Base-by-base conservation (phyloP, 2,888 invertebrate species). In the Spialia ferax region DNA sequence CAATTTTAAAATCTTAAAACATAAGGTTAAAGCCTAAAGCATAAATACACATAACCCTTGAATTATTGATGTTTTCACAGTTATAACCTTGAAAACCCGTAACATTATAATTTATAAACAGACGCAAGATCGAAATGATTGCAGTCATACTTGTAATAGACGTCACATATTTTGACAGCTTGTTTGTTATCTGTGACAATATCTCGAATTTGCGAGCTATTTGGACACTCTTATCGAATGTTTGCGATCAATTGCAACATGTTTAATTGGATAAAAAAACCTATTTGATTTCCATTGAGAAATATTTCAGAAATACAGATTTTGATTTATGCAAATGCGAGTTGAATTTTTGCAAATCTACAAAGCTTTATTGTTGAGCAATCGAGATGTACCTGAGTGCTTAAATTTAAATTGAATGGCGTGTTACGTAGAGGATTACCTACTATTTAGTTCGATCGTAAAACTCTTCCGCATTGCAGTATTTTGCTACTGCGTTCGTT, bases 121-220 rank as follows among this genome's bases (percentile, higher is more conserved):
- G 2, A 38, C 55, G 13, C 15, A 18, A 32, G 29, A 15, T 42
- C 11, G 18, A 35, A 63, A 32, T 32, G 26, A 63, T 45, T 45
- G 63, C 54, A 29, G 56, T 32, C 32, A 48, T 50, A n/a, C n/a
- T n/a, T n/a, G n/a, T n/a, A 20, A 48, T 48, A 57, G 26, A 22
- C 45, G 56, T 57, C 52, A 59, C 18, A 13, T 65, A 26, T 52
- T 52, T 50, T 59, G 65, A 59, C 65, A 64, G 26, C 20, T 42
- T 26, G 23, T 26, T 65, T 15, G 13, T n/a, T 65, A 65, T 65
- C 65, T 22, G 18, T 26, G 15, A n/a, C 52, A 59, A 52, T 59
- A 65, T 65, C 38, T 59, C 38, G 48, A 38, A 64, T 50, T 57
- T 35, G 35, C 48, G 38, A 65, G 52, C 50, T 52, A 59, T 65